Evolutionary conservation across 2,888 invertebrate species (phyloP), one percentile per base, ranked within the genome.

Genomic region (Antheraea yamamai): DNA sequence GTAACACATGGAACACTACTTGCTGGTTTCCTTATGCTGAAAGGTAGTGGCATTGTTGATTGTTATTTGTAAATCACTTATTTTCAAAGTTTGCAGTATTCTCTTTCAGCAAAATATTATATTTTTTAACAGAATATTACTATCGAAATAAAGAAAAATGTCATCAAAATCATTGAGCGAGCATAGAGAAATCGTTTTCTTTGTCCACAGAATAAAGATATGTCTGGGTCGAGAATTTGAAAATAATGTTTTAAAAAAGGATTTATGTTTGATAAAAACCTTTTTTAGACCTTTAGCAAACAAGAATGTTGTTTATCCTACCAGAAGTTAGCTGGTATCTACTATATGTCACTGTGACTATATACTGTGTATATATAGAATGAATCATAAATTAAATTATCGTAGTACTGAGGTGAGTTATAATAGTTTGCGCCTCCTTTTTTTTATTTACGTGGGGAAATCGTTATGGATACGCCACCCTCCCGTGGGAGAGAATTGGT

Each of bases 11-110:
- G 51, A 20, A 30, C 77, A 39, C 61, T 73, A 70, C 75, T 79
- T 4, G 81, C 80, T 3, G 82, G 76, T 66, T 86, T 88, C 76
- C 82, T 86, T 55, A 88, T 74, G 58, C 81, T 83, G 72, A 88
- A 81, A 20, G 85, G 83, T 87, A 87, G 87, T 55, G 72, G 77
- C n/a, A 52, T 70, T 30, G 12, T 58, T 18, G 10, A 70, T 30
- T 23, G 23, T 23, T n/a, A 75, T 77, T 61, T 20, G n/a, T 58
- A n/a, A 58, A 23, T 61, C n/a, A n/a, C 23, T 23, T 61, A 23
- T 61, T 61, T 23, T 61, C n/a, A 6, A 10, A 61, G 2, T 23
- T 7, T 55, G 20, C 55, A 55, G 20, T 55, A 4, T 3, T 61
- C 23, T 61, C n/a, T 2, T 23, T 23, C 23, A 20, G 20, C 20